Percentiles rank a stretch among this genome's conserved stretches.
Evolutionary conservation across 2,113 vertebrate species (phyloP).

Genomic region (Myotis yumanensis): DNA sequence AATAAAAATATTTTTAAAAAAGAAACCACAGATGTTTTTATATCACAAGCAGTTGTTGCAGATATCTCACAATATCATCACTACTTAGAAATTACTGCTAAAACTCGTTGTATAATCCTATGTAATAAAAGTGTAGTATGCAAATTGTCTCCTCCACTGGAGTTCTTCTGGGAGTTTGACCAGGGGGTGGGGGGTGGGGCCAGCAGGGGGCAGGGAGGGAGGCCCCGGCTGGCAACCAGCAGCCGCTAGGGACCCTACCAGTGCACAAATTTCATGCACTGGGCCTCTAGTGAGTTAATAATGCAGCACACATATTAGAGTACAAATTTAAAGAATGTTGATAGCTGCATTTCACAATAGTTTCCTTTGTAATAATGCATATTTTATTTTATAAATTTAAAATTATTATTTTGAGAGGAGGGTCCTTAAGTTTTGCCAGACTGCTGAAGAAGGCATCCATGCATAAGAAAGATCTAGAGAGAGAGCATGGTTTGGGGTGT

Average conservation of each 20-base stretch:
- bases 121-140: too few species aligned
- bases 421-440: not conserved
- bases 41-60: not conserved
- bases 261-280: too few species aligned
- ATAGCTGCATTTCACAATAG: not conserved
- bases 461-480: not conserved
- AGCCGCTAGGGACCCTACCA: too few species aligned
- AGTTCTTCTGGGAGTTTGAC: too few species aligned
- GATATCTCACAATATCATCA: not conserved
- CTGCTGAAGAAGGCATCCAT: not conserved
- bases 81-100: not conserved
- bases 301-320: not conserved
- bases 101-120: not conserved
- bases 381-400: conserved; percentile 29
- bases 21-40: not conserved
- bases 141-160: too few species aligned
- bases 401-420: not conserved
- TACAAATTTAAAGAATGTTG: not conserved
- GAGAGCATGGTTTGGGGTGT: too few species aligned
- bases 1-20: too few species aligned
- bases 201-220: too few species aligned
- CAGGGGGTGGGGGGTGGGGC: too few species aligned
- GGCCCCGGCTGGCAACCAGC: too few species aligned
- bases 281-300: not conserved
- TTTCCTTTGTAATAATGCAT: not conserved